A percentile compares a stretch with the other conserved stretches of the same genome.
Conservation (phyloP, 2,797 vertebrate species). For the Clarias pachynema region DNA sequence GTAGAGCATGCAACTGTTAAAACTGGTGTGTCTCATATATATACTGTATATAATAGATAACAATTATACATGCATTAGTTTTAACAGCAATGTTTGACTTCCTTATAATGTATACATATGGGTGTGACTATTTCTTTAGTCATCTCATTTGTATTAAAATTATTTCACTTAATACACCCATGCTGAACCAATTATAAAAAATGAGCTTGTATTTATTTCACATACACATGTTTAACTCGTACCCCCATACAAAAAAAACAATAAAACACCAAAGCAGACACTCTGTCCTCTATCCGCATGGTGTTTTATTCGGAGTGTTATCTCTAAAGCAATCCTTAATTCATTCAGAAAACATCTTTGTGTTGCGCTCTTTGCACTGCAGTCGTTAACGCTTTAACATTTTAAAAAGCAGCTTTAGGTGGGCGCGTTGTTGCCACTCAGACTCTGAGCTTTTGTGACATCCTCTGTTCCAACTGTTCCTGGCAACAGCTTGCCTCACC, state of each 20-base stretch:
- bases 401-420: slow-evolving; percentile 41
- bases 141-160: background rate
- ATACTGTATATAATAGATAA: background rate
- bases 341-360: slow-evolving; percentile 18
- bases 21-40: background rate
- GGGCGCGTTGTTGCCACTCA: slow-evolving; percentile 56
- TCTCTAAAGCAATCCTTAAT: background rate
- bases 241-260: background rate
- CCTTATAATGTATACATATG: background rate
- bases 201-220: background rate
- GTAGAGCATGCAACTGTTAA: too few relatives aligned
- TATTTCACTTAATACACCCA: background rate
- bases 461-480: slow-evolving; percentile 74
- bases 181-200: too few relatives aligned
- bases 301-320: background rate
- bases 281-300: background rate
- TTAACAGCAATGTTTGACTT: background rate
- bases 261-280: background rate
- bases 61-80: background rate
- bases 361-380: slow-evolving; percentile 7
- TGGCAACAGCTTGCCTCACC: slow-evolving; percentile 69
- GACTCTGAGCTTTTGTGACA: slow-evolving; percentile 66
- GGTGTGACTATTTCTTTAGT: background rate
- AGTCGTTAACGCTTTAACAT: background rate
- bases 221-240: background rate